Percentiles rank a stretch among this genome's conserved stretches.
These are phyloP conservation scores for Rhegmatorhina hoffmannsi DNA, from an alignment of 2,113 vertebrate genomes.

Conservation along the genomic window DNA sequence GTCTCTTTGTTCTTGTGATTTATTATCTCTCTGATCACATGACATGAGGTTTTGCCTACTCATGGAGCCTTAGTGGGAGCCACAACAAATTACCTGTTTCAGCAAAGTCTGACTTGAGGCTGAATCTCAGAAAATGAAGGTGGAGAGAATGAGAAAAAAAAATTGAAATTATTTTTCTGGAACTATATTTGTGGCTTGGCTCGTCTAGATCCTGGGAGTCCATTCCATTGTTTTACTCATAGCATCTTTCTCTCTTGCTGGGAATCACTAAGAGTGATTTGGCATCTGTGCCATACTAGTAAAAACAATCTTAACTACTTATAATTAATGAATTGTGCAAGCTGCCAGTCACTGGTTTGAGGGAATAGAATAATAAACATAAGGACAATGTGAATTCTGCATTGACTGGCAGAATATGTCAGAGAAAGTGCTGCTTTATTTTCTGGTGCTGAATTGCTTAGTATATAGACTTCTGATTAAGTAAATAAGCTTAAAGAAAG, in stretches of 20 bases:
- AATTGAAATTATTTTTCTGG: background rate
- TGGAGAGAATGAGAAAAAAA: background rate
- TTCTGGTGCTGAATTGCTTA: background rate
- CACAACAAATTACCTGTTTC: background rate
- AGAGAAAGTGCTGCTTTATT: background rate
- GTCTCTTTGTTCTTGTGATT: background rate
- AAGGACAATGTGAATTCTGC: background rate
- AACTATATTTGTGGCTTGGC: background rate
- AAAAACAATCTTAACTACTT: conserved; percentile 25
- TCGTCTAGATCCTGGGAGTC: background rate
- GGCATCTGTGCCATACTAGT: conserved; percentile 3
- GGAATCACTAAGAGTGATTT: conserved; percentile 14
- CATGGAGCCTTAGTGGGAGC: background rate
- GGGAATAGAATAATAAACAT: background rate
- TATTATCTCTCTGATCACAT: background rate
- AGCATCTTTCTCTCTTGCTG: conserved; percentile 5
- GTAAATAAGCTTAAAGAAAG: background rate
- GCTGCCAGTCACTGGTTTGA: background rate
- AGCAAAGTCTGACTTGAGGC: background rate
- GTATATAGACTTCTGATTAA: background rate
- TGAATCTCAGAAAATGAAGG: background rate
- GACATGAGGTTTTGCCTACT: rapidly evolving
- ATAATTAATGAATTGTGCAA: conserved; percentile 9
- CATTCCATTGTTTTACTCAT: conserved; percentile 38
- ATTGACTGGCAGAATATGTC: background rate